A percentile compares a stretch with the other conserved stretches of the same genome.
Evolutionary conservation across 2,888 invertebrate species (phyloP).

Genomic region (Agrilus cyanescens): DNA sequence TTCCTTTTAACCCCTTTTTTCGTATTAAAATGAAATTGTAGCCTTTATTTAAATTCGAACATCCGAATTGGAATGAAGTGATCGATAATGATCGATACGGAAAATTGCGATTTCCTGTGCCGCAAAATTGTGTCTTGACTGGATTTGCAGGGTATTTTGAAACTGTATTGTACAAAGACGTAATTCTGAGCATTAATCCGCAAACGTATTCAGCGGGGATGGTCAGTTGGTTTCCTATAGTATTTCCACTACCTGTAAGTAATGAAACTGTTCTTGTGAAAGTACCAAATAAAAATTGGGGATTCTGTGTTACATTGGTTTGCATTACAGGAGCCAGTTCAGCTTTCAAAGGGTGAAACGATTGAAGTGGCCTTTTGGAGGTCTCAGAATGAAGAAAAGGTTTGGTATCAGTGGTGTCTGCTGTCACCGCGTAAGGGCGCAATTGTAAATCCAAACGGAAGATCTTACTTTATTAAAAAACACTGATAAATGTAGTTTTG

Average conservation of each 20-base stretch:
- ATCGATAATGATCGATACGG: constrained; percentile 65
- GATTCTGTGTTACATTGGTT: background rate
- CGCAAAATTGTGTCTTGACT: constrained; percentile 71
- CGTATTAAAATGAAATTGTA: constrained; percentile 32
- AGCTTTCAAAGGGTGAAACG: constrained; percentile 55
- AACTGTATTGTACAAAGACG: constrained; percentile 70
- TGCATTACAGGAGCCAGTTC: constrained; percentile 53
- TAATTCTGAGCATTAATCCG: constrained; percentile 82
- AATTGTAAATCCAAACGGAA: constrained; percentile 62
- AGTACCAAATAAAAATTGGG: background rate
- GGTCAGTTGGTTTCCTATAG: constrained; percentile 98
- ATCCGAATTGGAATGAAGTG: constrained; percentile 65
- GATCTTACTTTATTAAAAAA: constrained; percentile 53
- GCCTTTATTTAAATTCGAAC: constrained; percentile 75
- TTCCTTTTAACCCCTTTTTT: background rate
- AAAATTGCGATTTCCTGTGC: constrained; percentile 53
- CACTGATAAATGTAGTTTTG: constrained; percentile 7
- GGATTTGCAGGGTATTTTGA: constrained; percentile 97
- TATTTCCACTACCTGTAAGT: constrained; percentile 74
- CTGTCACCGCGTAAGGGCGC: constrained; percentile 45
- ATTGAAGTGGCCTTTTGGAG: constrained; percentile 84
- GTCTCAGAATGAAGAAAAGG: constrained; percentile 61
- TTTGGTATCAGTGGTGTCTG: constrained; percentile 95
- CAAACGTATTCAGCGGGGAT: constrained; percentile 79
- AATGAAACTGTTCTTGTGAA: background rate